Evolutionary conservation across 2,113 vertebrate species (phyloP).

Genomic region (Callocephalon fimbriatum): DNA sequence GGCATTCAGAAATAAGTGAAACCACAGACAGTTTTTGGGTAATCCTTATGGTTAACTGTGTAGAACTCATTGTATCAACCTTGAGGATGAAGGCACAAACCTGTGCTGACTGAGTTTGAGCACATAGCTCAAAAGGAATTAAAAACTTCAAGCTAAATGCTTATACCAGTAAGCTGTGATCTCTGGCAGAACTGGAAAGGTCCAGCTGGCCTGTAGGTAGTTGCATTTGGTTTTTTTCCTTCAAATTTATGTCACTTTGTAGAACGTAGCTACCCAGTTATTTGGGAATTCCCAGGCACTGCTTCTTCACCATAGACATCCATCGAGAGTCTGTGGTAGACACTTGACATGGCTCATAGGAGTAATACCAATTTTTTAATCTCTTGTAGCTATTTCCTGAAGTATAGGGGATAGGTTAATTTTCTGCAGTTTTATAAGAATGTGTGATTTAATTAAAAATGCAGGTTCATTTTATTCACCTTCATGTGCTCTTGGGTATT

Average conservation of each 20-base stretch:
- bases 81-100: background rate
- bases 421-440: background rate
- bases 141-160: background rate
- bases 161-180: background rate
- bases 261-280: background rate
- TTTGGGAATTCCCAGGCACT: background rate
- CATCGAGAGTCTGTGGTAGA: background rate
- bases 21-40: background rate
- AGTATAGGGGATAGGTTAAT: background rate
- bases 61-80: background rate
- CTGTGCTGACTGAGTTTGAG: background rate
- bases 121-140: background rate
- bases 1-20: background rate
- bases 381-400: background rate
- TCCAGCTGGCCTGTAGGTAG: background rate
- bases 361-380: background rate
- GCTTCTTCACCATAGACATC: background rate
- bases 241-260: background rate
- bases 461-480: background rate
- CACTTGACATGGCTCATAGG: background rate
- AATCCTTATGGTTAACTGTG: background rate
- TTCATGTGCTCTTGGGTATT: background rate
- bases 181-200: background rate
- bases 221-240: background rate
- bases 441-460: background rate